A percentile compares a stretch with the other conserved stretches of the same genome.
Conservation (phyloP, 2,113 vertebrate species). For the Danio rerio region DNA sequence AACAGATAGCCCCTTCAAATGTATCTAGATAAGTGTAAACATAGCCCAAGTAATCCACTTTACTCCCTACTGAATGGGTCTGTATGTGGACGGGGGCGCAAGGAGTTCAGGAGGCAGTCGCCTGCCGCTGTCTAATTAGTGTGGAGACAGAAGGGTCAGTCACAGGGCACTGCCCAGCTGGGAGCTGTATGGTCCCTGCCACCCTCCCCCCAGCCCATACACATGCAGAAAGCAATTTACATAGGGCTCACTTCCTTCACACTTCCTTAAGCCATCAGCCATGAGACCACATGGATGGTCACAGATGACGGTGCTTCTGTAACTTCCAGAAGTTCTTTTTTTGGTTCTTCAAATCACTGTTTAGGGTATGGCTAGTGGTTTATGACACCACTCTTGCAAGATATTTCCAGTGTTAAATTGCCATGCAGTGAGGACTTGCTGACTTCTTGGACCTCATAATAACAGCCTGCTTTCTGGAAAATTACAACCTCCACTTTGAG, state of each 20-base stretch:
- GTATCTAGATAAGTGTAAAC: neutral
- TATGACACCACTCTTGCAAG: neutral
- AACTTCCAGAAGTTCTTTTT: neutral
- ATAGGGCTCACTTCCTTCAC: constrained; percentile 62
- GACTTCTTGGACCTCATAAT: neutral
- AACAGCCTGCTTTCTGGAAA: constrained; percentile 16
- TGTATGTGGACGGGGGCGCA: constrained; percentile 68
- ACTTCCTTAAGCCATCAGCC: constrained; percentile 58
- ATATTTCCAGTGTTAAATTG: constrained; percentile 20
- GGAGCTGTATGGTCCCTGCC: constrained; percentile 78
- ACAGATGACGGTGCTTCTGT: neutral
- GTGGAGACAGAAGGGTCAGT: constrained; percentile 82
- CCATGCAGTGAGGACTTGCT: constrained; percentile 3
- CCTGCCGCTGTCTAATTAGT: constrained; percentile 83
- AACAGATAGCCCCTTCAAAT: neutral
- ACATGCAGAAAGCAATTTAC: constrained; percentile 60
- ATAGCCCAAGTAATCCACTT: constrained; percentile 6
- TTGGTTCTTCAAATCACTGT: neutral
- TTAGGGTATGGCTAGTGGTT: neutral
- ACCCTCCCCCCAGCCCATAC: constrained; percentile 55
- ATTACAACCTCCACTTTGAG: constrained; percentile 34
- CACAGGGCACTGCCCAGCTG: constrained; percentile 83
- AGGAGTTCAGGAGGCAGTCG: constrained; percentile 83
- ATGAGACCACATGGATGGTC: constrained; percentile 47
- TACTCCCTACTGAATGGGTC: constrained; percentile 23